A percentile compares a stretch with the other conserved stretches of the same genome.
These are phyloP conservation scores for Coregonus ussuriensis DNA, from an alignment of 2,797 vertebrate genomes.

Conservation along the genomic window DNA sequence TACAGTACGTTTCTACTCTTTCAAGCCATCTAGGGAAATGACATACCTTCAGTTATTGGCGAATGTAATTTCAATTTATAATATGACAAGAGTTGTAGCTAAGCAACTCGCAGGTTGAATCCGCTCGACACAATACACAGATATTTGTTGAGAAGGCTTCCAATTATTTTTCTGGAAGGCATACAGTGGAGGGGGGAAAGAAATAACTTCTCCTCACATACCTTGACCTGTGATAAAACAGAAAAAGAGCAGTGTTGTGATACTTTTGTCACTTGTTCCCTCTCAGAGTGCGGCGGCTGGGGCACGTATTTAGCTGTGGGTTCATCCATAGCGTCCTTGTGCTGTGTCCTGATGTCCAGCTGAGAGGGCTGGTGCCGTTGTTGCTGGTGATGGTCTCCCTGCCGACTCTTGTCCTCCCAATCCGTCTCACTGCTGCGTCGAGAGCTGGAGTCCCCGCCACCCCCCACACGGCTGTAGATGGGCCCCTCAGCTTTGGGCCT, in stretches of 20 bases:
- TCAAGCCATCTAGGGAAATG: not conserved
- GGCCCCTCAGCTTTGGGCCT: constrained; percentile 31
- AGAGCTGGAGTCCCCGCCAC: constrained; percentile 36
- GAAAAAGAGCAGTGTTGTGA: constrained; percentile 40
- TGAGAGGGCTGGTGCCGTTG: constrained; percentile 12
- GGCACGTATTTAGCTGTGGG: constrained; percentile 19
- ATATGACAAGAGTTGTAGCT: constrained; percentile 18
- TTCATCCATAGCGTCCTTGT: constrained; percentile 36
- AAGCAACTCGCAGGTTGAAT: constrained; percentile 21
- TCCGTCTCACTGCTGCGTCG: constrained; percentile 27
- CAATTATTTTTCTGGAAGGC: not conserved
- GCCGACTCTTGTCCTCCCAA: constrained; percentile 29
- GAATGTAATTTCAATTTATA: constrained; percentile 2
- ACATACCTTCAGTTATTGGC: not conserved
- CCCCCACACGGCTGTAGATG: constrained; percentile 22
- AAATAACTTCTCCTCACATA: constrained; percentile 49
- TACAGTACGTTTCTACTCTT: not conserved
- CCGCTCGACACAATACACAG: not conserved
- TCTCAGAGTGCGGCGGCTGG: constrained; percentile 35
- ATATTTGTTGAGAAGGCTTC: constrained; percentile 3
- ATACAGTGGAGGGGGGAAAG: not conserved
- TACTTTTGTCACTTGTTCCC: constrained; percentile 32
- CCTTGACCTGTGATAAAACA: constrained; percentile 65
- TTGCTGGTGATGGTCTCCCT: constrained; percentile 17
- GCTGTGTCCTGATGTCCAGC: constrained; percentile 18